phyloP scores from a whole-genome alignment of 2,113 vertebrate genomes.

The Pterocles orientalis region DNA sequence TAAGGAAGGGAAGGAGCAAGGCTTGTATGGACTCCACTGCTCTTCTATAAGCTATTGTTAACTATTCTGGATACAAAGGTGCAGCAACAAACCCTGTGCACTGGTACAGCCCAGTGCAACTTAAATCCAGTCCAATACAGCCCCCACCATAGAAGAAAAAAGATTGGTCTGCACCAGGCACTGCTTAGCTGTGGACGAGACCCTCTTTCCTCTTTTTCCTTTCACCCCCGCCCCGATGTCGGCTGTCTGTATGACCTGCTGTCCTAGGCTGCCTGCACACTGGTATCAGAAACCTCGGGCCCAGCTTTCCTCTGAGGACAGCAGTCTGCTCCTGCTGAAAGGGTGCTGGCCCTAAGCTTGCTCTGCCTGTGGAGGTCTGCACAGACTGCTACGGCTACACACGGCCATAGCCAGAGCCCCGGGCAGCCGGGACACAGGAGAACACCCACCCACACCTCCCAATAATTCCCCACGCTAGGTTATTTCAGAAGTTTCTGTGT shows the following conservation, averaged over 20 bases:
- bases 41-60: not conserved
- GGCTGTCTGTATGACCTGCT: not conserved
- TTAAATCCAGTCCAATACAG: not conserved
- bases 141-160: not conserved
- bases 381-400: not conserved
- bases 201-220: not conserved
- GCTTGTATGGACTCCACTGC: not conserved
- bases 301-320: not conserved
- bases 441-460: not conserved
- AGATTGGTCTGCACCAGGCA: not conserved
- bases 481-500: not conserved
- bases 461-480: rapidly evolving
- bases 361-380: not conserved
- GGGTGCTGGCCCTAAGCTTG: no score
- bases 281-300: not conserved
- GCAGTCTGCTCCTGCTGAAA: not conserved
- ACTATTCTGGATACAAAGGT: not conserved
- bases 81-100: not conserved
- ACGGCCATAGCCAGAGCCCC: rapidly evolving
- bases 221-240: not conserved
- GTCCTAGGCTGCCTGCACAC: not conserved
- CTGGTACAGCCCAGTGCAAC: not conserved
- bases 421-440: rapidly evolving
- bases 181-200: not conserved
- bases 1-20: not conserved